phyloP scores from a whole-genome alignment of 2,113 vertebrate genomes.

The Leucoraja erinaceus region DNA sequence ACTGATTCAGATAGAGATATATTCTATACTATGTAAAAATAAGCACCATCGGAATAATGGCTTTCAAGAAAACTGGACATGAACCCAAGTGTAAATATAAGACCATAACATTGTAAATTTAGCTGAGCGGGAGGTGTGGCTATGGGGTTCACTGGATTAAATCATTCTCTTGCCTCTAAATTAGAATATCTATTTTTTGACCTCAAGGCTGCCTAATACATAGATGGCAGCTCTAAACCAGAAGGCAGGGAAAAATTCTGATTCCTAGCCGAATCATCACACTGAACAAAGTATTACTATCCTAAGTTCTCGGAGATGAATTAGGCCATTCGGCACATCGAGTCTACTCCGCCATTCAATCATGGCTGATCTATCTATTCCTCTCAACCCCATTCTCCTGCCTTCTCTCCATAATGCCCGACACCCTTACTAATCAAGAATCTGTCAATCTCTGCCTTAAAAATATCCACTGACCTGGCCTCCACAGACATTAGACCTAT shows the following conservation, averaged over 20 bases:
- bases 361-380: too few species aligned
- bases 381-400: too few species aligned
- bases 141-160: not conserved
- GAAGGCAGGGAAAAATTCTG: not conserved
- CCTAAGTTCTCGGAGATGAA: too few species aligned
- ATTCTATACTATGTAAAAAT: not conserved
- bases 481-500: too few species aligned
- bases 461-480: too few species aligned
- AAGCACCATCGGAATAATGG: not conserved
- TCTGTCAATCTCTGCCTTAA: too few species aligned
- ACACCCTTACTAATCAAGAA: too few species aligned
- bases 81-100: not conserved
- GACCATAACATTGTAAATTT: not conserved
- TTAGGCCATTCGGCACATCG: too few species aligned
- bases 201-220: not conserved
- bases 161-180: not conserved
- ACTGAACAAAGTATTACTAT: not conserved
- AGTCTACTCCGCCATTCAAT: too few species aligned
- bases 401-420: too few species aligned
- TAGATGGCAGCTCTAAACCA: not conserved
- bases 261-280: not conserved
- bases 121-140: not conserved
- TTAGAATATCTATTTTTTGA: not conserved
- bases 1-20: not conserved
- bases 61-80: conserved; percentile 15